Evolutionary conservation across 2,113 vertebrate genomes (phyloP), one percentile per base, ranked within the genome.

Genomic region (Plestiodon gilberti): DNA sequence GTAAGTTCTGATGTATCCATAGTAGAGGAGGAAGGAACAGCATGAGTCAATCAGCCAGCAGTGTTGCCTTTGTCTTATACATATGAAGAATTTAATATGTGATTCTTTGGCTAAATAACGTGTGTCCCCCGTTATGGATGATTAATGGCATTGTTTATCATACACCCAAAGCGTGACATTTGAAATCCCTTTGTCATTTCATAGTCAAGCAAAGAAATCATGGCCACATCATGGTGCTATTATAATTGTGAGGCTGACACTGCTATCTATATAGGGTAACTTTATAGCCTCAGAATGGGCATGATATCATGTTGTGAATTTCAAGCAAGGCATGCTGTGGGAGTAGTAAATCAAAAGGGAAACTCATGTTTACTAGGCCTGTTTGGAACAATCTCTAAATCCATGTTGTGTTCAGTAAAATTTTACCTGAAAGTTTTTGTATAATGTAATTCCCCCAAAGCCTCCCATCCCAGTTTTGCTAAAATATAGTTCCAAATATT

Each of bases 201-300:
- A 87, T 73, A 43, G 89, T 82, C 90, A 89, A 92, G 40, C 18
- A 94, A 91, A 87, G 48, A 40, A 90, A 93, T 79, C 2, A 81
- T 35, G 85, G 55, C 23, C 64, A 79, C 25, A 76, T 79, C 83
- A 38, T 85, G 62, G 85, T 90, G 82, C 76, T 67, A 57, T 38
- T 83, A 81, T 65, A 64, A 87, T 1, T 80, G 70, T 84, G 70
- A 90, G 79, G 40, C 22, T 73, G 61, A 84, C 81, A 40, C 79
- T 73, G 48, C 92, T 89, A 83, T 28, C 52, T 76, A 85, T 52
- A 70, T 64, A 83, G 30, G 43, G 84, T 89, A 70, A 81, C 62
- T 93, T 92, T 83, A 77, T 28, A 93, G 74, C 76, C 92, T 88
- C 1, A 88, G 89, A 93, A 89, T 25, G 90, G 90, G 90, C 65